These are phyloP conservation scores for Leucopsar rothschildi DNA, from an alignment of 2,113 vertebrate species.

Conservation along the genomic window DNA sequence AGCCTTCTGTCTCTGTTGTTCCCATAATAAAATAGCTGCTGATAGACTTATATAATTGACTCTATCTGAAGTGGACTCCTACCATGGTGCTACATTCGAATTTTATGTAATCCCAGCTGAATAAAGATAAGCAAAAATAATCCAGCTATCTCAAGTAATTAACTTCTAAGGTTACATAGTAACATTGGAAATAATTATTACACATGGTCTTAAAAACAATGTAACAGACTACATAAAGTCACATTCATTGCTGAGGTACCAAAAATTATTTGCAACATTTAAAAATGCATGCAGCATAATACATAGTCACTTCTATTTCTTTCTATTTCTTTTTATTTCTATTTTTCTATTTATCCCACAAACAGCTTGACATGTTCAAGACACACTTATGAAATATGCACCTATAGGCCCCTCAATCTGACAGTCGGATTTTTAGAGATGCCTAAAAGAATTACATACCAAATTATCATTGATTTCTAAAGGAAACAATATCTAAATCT, in stretches of 20 bases:
- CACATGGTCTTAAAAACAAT: conserved; percentile 23
- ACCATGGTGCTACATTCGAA: conserved; percentile 62
- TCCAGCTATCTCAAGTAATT: conserved; percentile 72
- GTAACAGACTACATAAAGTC: neutral
- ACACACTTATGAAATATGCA: neutral
- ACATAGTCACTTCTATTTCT: neutral
- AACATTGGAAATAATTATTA: conserved; percentile 50
- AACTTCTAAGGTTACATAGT: conserved; percentile 64
- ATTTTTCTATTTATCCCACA: neutral
- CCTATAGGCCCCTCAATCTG: neutral
- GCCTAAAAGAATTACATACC: neutral
- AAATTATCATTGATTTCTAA: neutral
- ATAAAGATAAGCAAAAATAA: conserved; percentile 74
- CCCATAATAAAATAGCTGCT: conserved; percentile 74
- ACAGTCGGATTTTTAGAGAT: neutral
- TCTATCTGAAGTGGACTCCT: conserved; percentile 65
- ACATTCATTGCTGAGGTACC: neutral
- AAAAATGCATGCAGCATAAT: neutral
- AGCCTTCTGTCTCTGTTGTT: conserved; percentile 72
- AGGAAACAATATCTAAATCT: neutral
- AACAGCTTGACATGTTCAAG: neutral
- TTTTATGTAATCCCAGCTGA: conserved; percentile 55
- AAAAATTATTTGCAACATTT: neutral
- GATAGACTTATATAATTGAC: conserved; percentile 76
- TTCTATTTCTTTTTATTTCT: neutral